Base-by-base conservation (phyloP, 2,113 vertebrate genomes). In the Galeopterus variegatus region DNA sequence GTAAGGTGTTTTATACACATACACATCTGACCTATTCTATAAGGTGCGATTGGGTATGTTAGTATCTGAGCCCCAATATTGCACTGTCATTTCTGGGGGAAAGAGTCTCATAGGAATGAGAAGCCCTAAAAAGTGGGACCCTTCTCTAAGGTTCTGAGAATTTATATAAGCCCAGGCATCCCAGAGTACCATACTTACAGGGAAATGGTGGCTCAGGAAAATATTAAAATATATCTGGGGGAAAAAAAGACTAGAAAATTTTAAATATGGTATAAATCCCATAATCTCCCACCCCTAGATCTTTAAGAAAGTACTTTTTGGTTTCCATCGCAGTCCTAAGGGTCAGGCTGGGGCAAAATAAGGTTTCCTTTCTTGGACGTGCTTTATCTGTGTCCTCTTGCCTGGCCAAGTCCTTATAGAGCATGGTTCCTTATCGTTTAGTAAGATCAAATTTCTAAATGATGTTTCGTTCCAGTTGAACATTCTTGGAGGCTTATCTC, bases 401-500 rank as follows among this genome's bases (percentile, higher is more conserved):
- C 96, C 97, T 98, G 98, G 97, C 97, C 97, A 96, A 95, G 82
- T 92, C 96, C 96, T 96, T 93, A 56, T 45, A 97, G 96, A 97
- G 87, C 90, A 90, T 92, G 95, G 75, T 97, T 98, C 97, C 98
- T 97, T 97, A 88, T 86, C 96, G 76, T 95, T 93, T 95, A 97
- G 97, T 97, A 98, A 97, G 97, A 97, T 97, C 96, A 97, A 98
- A 95, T 98, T 95, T 97, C 97, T 97, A 97, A 98, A 98, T 97
- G 97, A 97, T 97, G 97, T 97, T 97, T 97, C 97, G 85, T 98
- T 98, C 97, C 96, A 98, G 96, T 97, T 98, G 96, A 97, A 97
- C 96, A 94, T 96, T 98, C 96, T 98, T 97, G 97, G 97, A 97
- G 98, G 97, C 97, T 97, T 97, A 97, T 97, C 93, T 97, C 97